Conservation (phyloP, 2,888 invertebrate genomes). For the Exephanes ischioxanthus region DNA sequence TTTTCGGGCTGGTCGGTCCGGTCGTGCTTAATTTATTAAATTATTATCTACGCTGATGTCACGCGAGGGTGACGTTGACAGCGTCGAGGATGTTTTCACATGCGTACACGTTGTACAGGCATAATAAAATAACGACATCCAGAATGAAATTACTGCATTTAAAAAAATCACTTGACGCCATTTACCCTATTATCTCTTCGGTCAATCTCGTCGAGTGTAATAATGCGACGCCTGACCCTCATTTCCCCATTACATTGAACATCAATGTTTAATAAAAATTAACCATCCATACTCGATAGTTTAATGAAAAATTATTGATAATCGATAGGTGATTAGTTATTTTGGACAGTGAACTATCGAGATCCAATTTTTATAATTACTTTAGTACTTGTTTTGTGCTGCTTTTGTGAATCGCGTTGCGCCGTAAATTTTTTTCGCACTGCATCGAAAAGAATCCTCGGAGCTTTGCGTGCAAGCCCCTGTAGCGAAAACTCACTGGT, state of each 20-base stretch:
- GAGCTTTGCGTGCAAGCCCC: slow-evolving; percentile 49
- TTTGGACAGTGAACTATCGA: not conserved
- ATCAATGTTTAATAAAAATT: not conserved
- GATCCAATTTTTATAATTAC: not conserved
- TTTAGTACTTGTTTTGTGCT: not conserved
- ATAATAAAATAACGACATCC: not conserved
- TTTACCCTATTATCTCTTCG: not conserved
- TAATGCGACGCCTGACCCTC: not conserved
- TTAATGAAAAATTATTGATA: not conserved
- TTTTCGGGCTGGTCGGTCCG: not conserved
- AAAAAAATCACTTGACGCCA: not conserved
- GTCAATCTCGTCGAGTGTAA: not conserved
- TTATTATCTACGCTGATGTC: too few species aligned
- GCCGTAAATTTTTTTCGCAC: not conserved
- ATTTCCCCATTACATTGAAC: not conserved
- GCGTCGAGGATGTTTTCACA: not conserved
- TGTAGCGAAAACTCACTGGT: slow-evolving; percentile 2
- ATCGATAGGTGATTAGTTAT: not conserved
- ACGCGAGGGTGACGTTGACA: not conserved
- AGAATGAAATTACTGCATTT: not conserved
- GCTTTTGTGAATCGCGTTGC: not conserved
- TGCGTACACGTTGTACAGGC: not conserved
- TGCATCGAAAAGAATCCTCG: slow-evolving; percentile 9
- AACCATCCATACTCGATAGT: not conserved
- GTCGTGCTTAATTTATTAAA: not conserved